Base-by-base conservation (phyloP, 2,113 vertebrate genomes). In the Coregonus clupeaformis region DNA sequence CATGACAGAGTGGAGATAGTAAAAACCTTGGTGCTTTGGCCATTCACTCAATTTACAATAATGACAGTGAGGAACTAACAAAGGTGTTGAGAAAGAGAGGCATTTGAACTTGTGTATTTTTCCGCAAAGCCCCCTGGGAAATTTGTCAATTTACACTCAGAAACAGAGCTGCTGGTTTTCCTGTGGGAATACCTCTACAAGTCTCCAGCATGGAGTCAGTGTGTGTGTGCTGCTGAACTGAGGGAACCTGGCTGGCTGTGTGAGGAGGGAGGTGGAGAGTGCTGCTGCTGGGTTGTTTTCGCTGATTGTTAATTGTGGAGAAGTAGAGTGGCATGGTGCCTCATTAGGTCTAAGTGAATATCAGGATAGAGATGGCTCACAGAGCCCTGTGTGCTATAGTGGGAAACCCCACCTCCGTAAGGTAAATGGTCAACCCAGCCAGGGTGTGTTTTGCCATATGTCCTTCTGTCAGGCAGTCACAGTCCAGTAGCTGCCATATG, bases 271-370 rank as follows among this genome's bases (percentile, higher is more conserved):
- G 16, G 16, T 42, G 32, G 20, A 12, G 32, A 68, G 36, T 42
- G 67, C 36, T 29, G 3, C 47, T 49, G 47, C 47, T n/a, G 14
- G 63, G 71, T 52, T 75, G 30, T 76, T 82, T 64, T 64, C 62
- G 32, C 77, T 71, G 60, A 69, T 79, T 80, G 78, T 79, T 85
- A 27, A 22, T 68, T 75, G 70, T 66, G 80, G 71, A 75, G 73
- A 80, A 82, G 83, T 59, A 77, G 81, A 80, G 79, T 60, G 82
- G 60, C 20, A 9, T 73, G 78, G 83, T 76, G 82, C 80, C 81
- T 90, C 81, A 83, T 90, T 86, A 87, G 73, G 69, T 66, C 67
- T 82, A 69, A 84, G 83, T 25, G 1, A 71, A 69, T 84, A 80
- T 84, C 42, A 45, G 73, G 18, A 55, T 62, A 74, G 68, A 77